These are phyloP conservation scores for Oxytorus armatus DNA, from an alignment of 2,888 invertebrate species.

Conservation along the genomic window DNA sequence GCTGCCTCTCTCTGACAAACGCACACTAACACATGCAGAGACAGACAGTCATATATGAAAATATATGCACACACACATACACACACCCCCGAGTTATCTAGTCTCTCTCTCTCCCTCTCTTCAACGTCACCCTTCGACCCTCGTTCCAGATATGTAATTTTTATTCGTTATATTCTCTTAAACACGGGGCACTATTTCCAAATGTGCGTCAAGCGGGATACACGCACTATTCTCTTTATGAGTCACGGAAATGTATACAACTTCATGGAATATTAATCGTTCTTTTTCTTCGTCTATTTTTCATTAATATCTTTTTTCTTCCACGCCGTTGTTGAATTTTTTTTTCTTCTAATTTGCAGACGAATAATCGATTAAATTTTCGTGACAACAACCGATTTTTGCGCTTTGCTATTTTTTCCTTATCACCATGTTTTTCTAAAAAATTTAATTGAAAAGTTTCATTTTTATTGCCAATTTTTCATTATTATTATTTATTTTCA, in stretches of 20 bases:
- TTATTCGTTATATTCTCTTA: neutral
- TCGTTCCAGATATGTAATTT: slow-evolving; percentile 29
- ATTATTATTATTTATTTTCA: too few species aligned
- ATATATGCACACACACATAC: slow-evolving; percentile 14
- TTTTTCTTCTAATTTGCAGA: too few species aligned
- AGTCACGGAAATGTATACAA: neutral
- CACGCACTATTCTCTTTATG: slow-evolving; percentile 12
- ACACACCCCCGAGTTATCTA: too few species aligned
- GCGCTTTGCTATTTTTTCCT: too few species aligned
- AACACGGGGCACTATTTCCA: neutral
- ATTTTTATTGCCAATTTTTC: too few species aligned
- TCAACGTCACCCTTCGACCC: slow-evolving; percentile 32
- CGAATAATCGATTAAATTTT: too few species aligned
- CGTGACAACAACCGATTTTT: too few species aligned
- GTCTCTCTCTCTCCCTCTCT: slow-evolving; percentile 11
- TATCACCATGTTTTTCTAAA: too few species aligned
- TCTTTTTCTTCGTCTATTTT: too few species aligned
- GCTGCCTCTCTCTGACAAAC: slow-evolving; percentile 38
- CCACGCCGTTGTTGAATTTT: too few species aligned
- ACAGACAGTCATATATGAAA: slow-evolving; percentile 4
- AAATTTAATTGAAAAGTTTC: too few species aligned
- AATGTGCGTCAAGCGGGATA: neutral
- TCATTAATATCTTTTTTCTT: neutral
- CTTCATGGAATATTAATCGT: too few species aligned
- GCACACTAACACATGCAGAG: neutral